Base-by-base conservation (phyloP, 2,113 vertebrate genomes). In the Rissa tridactyla region DNA sequence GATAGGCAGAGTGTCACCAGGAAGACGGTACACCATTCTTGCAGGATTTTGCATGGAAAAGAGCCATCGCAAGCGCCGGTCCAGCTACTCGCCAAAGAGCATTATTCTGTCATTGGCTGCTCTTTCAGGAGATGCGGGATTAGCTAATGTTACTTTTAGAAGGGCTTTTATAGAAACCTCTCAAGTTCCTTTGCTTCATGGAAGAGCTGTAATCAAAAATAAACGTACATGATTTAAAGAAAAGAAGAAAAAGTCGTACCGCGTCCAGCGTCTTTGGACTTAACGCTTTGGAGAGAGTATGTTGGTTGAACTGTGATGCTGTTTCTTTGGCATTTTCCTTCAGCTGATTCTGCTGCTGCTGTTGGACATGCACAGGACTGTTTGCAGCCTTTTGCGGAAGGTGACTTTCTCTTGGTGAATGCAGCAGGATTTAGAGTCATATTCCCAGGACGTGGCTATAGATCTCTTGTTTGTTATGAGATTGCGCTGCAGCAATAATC, bases 181-280 rank as follows among this genome's bases (percentile, higher is more conserved):
- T 87, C 51, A 27, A 93, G 79, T 96, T 95, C 89, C 86, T 92
- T 81, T 77, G 64, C 87, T 97, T 97, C 92, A 81, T 93, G 96
- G 91, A 97, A 97, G 91, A 96, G 64, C 75, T 92, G 75, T 96
- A 97, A 97, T 96, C 71, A 94, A 96, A 97, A 96, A 94, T 91
- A 96, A 94, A 92, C 0, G 0, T 91, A 85, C 46, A 60, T 2
- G 16, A 60, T 92, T 95, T 85, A 57, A 94, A 84, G 78, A 82
- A 88, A 79, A 95, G 90, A 83, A 85, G 77, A 82, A 95, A 89
- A 89, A 76, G 34, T 68, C 15, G 0, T 80, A 40, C 79, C 34
- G 11, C 77, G 62, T 94, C 71, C 87, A 90, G 68, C 29, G 0
- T 94, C 93, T 90, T 95, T 91, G 91, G 77, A 86, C 69, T 58